Base-by-base conservation (phyloP, 2,797 vertebrate species). In the Intellagama lesueurii region DNA sequence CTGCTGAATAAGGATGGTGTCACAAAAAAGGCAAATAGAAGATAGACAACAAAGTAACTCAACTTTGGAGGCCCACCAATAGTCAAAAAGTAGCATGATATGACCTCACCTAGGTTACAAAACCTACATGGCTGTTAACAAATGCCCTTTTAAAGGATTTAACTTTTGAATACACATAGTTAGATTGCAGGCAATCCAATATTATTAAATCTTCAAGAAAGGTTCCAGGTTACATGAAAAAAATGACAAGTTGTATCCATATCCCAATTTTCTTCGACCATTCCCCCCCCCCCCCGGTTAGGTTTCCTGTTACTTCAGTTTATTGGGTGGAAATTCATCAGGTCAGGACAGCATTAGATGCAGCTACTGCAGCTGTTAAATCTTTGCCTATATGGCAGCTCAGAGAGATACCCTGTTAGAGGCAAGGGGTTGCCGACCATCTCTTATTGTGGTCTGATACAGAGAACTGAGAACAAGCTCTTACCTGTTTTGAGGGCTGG, bases 401-500 rank as follows among this genome's bases (percentile, higher is more conserved):
- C 49, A 69, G 66, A 66, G 64, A 35, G 30, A 14, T 47, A 7
- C n/a, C 82, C 44, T 76, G 32, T 9, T 6, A 35, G 56, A 17
- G 5, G 68, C 26, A 73, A 16, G 28, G 26, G 26, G 35, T 9
- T 28, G 16, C 30, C 66, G 52, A 30, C n/a, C 11, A 0, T 22
- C 28, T 9, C 44, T 49, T 32, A 83, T 79, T n/a, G 19, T 77
- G 16, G 14, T 26, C 32, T 28, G 14, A 70, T 47, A 28, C 49
- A 52, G 1, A 4, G 17, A 70, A 83, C 19, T 60, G 8, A 0
- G 40, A 68, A 81, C 30, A 85, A 24, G 12, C 56, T 19, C 9
- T 83, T 90, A 87, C 88, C 89, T 1, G 16, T 70, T 68, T 69
- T 84, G 60, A 44, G 82, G 83, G 49, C 8, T 28, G 6, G 40